Evolutionary conservation across 2,888 invertebrate species (phyloP), one percentile per base, ranked within the genome.

Genomic region (Hyposoter dolosus): DNA sequence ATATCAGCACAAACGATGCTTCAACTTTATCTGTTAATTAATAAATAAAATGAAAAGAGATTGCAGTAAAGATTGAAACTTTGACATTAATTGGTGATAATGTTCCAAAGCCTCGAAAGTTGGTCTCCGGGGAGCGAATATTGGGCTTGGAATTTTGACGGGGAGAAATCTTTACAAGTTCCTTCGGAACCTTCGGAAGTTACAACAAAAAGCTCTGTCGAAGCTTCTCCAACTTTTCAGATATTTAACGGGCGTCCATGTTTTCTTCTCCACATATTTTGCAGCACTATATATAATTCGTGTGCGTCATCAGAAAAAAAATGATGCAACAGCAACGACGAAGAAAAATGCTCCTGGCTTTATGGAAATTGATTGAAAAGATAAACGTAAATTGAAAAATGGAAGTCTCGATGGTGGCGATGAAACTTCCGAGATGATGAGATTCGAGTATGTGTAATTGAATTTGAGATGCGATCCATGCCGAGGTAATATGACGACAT

Each of bases 381-480:
- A 56, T 23, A n/a, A 60, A 23, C 40, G 50, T 50, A 60, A 17
- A 60, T 74, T 60, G 43, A 43, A 19, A 74, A 74, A 28, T 23
- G 43, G 9, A 43, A 17, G 40, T 35, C 10, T 19, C 10, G 23
- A 43, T 15, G 15, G 17, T 12, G 5, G 15, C 56, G 17, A 60
- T 56, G 17, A 60, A 60, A 9, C 60, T 23, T 15, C 15, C 15
- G 15, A 40, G 40, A 40, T 12, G 19, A 19, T 12, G 12, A 10
- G 53, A 53, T 28, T 63, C n/a, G 1, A 4, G 75, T 28, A n/a
- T 47, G 35, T 53, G 3, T 40, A 47, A 40, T 76, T 76, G 35
- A 45, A 56, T 3, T 1, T 56, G 56, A 10, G 23, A 56, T 23
- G 56, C 56, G 53, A 28, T 56, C 12, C 63, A 47, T 47, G 63